phyloP scores from a whole-genome alignment of 2,888 invertebrate genomes.

The Diaprepes abbreviatus region DNA sequence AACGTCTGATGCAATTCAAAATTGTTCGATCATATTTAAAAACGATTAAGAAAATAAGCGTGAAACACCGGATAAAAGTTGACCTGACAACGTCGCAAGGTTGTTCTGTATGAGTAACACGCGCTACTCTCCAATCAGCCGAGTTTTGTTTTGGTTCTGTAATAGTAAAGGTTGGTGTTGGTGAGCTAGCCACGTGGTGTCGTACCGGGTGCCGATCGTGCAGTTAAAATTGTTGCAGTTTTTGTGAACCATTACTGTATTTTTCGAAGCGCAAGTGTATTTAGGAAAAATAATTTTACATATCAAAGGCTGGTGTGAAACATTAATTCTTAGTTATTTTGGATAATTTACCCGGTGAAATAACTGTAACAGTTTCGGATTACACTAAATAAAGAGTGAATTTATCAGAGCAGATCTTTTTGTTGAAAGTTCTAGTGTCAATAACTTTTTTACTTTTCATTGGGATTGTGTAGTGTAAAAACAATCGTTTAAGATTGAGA shows the following conservation, averaged over 20 bases:
- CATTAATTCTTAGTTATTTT: too few species aligned
- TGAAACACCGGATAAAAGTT: not conserved
- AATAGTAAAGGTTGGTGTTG: slow-evolving; percentile 8
- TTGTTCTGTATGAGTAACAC: slow-evolving; percentile 12
- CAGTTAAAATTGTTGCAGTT: not conserved
- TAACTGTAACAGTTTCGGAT: too few species aligned
- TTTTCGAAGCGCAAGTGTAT: too few species aligned
- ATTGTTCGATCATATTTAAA: not conserved
- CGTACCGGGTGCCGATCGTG: not conserved
- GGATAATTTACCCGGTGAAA: not conserved
- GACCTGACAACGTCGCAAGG: slow-evolving; percentile 4
- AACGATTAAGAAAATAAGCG: not conserved
- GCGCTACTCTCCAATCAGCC: slow-evolving; percentile 7
- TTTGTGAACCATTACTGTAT: too few species aligned
- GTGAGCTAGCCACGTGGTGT: slow-evolving; percentile 11
- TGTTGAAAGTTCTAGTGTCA: too few species aligned
- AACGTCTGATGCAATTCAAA: not conserved
- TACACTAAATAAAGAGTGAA: too few species aligned
- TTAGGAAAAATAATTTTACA: too few species aligned
- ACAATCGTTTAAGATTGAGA: too few species aligned
- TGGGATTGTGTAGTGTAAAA: too few species aligned
- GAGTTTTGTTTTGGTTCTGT: slow-evolving; percentile 16
- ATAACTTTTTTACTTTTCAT: too few species aligned
- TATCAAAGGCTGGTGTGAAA: too few species aligned
- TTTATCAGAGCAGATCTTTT: too few species aligned